Base-by-base conservation (phyloP, 1,140 invertebrate genomes). In the Phymastichus coffea region DNA sequence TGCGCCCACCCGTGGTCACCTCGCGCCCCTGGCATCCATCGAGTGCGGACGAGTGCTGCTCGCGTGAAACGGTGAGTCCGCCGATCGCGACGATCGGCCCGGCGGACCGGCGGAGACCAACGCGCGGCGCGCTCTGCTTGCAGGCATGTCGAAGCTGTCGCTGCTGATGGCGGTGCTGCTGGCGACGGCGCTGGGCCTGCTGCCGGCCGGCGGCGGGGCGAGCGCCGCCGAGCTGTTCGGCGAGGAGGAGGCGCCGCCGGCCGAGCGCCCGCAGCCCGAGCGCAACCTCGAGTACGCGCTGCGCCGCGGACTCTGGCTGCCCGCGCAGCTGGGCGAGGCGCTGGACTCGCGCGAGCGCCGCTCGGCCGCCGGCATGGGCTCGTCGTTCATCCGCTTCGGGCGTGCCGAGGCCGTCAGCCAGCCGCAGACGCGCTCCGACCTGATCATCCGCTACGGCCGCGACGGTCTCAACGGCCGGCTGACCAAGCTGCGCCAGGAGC, bases 371-470 rank as follows among this genome's bases (percentile, higher is more conserved):
- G 23, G 63, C 35, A 56, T 68, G 43, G 75, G 77, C 0, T 72
- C 72, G 1, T 74, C 72, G 0, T 78, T 78, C 63, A 73, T 80
- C 28, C 72, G 77, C 12, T 78, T 71, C 43, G 78, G 76, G 0
- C 71, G 76, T 3, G 26, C 25, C 43, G 37, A 40, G 43, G 30
- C 65, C 2, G 61, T 66, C 44, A 63, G 67, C 14, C 66, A 66
- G 10, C 65, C 68, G 2, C 70, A 68, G 22, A 69, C 68, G 8
- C 58, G 70, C 59, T 71, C 78, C 6, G 78, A 80, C 40, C 64
- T 74, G 10, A 67, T 78, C 12, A 79, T 80, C n/a, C 69, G 77
- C 26, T 78, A 77, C 48, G 77, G 76, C 0, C 63, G 76, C 2
- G 48, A 62, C 22, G 60, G 54, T 0, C 38, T 57, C 14, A 62